Conservation (phyloP, 1,140 invertebrate species). For the Diabrotica undecimpunctata region DNA sequence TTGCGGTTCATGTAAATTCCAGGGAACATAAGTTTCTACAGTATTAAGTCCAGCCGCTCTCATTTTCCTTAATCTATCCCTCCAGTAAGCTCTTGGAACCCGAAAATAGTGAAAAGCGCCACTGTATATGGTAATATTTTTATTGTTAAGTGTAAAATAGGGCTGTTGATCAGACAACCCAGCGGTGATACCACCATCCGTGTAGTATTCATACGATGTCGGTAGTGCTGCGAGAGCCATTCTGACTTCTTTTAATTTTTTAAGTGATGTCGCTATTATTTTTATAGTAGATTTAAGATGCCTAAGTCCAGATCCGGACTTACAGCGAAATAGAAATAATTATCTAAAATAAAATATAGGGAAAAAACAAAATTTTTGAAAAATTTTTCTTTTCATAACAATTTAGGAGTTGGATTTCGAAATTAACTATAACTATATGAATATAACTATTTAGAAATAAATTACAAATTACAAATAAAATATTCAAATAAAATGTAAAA, state of each 20-base stretch:
- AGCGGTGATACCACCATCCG: slow-evolving; percentile 29
- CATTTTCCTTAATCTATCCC: slow-evolving; percentile 65
- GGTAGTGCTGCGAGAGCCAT: slow-evolving; percentile 23
- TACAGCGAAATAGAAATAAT: too few species aligned
- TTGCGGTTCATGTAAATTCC: slow-evolving; percentile 81
- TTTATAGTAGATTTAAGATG: too few species aligned
- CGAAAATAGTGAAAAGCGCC: slow-evolving; percentile 93
- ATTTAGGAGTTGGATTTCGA: too few species aligned
- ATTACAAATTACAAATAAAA: too few species aligned
- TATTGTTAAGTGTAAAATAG: slow-evolving; percentile 39
- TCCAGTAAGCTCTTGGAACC: slow-evolving; percentile 61
- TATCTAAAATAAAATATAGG: too few species aligned
- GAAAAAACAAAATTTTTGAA: too few species aligned
- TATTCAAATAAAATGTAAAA: too few species aligned
- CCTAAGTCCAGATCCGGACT: too few species aligned
- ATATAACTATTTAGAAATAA: too few species aligned
- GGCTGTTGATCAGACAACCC: slow-evolving; percentile 33
- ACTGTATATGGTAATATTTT: slow-evolving; percentile 40
- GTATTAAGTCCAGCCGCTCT: slow-evolving; percentile 82
- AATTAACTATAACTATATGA: too few species aligned
- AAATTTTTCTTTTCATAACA: too few species aligned
- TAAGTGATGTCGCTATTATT: too few species aligned
- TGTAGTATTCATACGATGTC: slow-evolving; percentile 42
- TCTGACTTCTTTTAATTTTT: not conserved
- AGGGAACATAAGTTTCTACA: slow-evolving; percentile 90